A percentile compares a stretch with the other conserved stretches of the same genome.
Evolutionary conservation across 1,140 invertebrate genomes (phyloP).

Genomic region (Drosophila melanica): DNA sequence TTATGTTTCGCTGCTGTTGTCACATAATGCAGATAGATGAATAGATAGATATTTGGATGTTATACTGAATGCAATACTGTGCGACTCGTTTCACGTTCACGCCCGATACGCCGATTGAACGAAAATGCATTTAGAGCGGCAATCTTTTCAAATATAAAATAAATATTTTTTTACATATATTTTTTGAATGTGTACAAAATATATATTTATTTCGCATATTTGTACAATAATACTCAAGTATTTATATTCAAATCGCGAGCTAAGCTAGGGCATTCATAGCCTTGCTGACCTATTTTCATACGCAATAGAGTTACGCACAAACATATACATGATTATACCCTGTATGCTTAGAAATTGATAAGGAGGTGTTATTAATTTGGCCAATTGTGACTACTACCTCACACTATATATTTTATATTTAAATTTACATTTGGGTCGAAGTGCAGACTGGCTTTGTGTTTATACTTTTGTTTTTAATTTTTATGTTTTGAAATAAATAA

Average conservation of each 20-base stretch:
- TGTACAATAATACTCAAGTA: slow-evolving; percentile 32
- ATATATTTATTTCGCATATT: slow-evolving; percentile 21
- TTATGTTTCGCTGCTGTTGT: slow-evolving; percentile 55
- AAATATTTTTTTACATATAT: slow-evolving; percentile 25
- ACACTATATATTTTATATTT: no score
- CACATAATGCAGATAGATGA: slow-evolving; percentile 44
- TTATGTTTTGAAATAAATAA: no score
- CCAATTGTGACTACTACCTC: no score
- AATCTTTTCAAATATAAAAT: slow-evolving; percentile 60
- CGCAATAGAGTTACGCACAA: slow-evolving; percentile 6
- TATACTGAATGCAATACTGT: slow-evolving; percentile 27
- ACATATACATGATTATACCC: slow-evolving; percentile 11
- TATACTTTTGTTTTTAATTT: no score
- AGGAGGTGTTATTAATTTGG: not conserved
- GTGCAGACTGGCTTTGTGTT: no score
- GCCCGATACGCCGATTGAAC: slow-evolving; percentile 66
- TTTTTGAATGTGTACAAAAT: not conserved
- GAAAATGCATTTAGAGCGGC: slow-evolving; percentile 73
- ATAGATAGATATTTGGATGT: slow-evolving; percentile 26
- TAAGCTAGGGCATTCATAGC: slow-evolving; percentile 29
- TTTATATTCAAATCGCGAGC: slow-evolving; percentile 40
- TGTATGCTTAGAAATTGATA: not conserved
- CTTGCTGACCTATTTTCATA: slow-evolving; percentile 37
- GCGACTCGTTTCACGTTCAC: slow-evolving; percentile 15
- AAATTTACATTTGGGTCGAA: no score